Evolutionary conservation across 2,797 vertebrate genomes (phyloP), one percentile per base, ranked within the genome.

Genomic region (Hydrocynus forskahlii): DNA sequence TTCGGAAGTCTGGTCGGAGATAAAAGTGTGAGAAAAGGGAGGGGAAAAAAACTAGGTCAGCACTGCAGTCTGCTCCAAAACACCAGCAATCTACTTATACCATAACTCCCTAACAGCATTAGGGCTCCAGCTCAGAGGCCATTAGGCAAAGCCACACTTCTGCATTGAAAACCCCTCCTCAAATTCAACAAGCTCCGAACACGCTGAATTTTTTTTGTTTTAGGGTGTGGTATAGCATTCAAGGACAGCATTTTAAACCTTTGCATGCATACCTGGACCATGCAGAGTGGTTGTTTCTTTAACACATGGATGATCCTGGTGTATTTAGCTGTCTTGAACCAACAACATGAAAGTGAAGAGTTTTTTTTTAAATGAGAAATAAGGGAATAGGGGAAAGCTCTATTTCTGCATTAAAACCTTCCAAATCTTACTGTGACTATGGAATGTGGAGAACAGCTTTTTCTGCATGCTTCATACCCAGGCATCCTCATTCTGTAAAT

Each of bases 31-130:
- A 81, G 85, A 85, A 81, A 62, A 75, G 55, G 76, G 66, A 71
- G 84, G 55, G 0, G 29, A 29, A 17, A 76, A 85, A 89, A 94
- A 91, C 84, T 92, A 86, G 91, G 92, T 92, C 89, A 91, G 89
- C 92, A 90, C 90, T 88, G 90, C 87, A 78, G 84, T 87, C 80
- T 19, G 81, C 88, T 90, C 84, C 85, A 88, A 91, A 88, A 85
- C 78, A 82, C 83, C 73, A 81, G 89, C 88, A 90, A 92, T 90
- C 89, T 87, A 83, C 88, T 92, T 80, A 85, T 71, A 88, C 85
- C 86, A 81, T 72, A 85, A 88, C 86, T 87, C 84, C 83, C 86
- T 86, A 90, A 87, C 85, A 85, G 54, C 48, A 69, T 77, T 72
- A 79, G 35, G n/a, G 63, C 76, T 69, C 52, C 63, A 82, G 64